Evolutionary conservation across 1,140 invertebrate genomes (phyloP).

Genomic region (Pseudomyrmex flavicornis): DNA sequence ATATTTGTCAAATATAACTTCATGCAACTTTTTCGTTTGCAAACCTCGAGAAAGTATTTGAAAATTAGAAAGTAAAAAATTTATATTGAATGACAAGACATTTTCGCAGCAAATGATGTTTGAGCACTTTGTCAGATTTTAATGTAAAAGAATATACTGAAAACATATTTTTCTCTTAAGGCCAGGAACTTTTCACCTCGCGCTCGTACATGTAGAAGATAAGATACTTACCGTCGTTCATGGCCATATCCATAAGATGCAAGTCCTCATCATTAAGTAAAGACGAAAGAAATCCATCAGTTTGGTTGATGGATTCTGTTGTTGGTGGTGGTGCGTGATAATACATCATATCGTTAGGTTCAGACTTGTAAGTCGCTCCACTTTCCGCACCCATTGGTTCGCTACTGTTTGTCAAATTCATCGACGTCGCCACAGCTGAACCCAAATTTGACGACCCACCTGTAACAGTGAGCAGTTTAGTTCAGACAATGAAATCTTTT

Average conservation of each 20-base stretch:
- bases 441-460: constrained; percentile 89
- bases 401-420: constrained; percentile 90
- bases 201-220: neutral
- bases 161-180: too few relatives aligned
- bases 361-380: constrained; percentile 83
- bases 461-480: constrained; percentile 84
- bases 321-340: constrained; percentile 88
- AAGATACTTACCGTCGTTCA: constrained; percentile 91
- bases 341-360: constrained; percentile 88
- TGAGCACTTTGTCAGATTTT: too few relatives aligned
- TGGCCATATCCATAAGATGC: constrained; percentile 95
- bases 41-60: too few relatives aligned
- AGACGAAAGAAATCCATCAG: constrained; percentile 93
- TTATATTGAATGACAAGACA: too few relatives aligned
- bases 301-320: constrained; percentile 89
- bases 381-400: constrained; percentile 85
- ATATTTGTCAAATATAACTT: too few relatives aligned
- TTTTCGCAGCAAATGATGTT: too few relatives aligned
- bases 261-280: constrained; percentile 95
- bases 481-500: constrained; percentile 70
- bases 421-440: constrained; percentile 92
- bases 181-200: too few relatives aligned
- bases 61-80: too few relatives aligned
- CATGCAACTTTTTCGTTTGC: too few relatives aligned
- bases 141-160: too few relatives aligned